These are phyloP conservation scores for Delichon dasypus DNA, from an alignment of 2,797 vertebrate species.

Conservation along the genomic window DNA sequence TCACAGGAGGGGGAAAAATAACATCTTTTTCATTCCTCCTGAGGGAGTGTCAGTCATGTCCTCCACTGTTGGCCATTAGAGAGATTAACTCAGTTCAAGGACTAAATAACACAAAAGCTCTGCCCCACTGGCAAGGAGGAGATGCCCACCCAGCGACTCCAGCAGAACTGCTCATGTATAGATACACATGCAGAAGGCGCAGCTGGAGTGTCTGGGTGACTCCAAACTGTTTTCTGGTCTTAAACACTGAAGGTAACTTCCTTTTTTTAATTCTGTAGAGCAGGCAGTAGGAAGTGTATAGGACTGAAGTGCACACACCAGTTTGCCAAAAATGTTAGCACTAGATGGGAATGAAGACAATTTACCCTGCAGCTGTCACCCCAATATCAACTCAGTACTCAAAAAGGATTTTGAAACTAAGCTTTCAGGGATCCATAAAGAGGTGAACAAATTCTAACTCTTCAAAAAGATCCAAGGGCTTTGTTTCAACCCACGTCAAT, in stretches of 20 bases:
- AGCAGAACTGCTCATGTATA: background rate
- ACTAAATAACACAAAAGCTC: background rate
- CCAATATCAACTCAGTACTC: background rate
- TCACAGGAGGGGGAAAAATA: background rate
- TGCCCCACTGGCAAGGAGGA: background rate
- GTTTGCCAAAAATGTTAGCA: background rate
- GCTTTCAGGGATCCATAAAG: background rate
- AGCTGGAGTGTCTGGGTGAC: background rate
- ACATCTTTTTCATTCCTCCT: background rate
- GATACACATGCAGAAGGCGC: accelerated
- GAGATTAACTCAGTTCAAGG: background rate
- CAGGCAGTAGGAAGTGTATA: background rate
- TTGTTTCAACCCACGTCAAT: background rate
- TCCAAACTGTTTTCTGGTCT: background rate
- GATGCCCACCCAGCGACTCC: background rate
- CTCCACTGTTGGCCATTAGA: background rate
- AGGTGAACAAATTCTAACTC: background rate
- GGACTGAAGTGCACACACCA: background rate
- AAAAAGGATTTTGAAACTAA: background rate
- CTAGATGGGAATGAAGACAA: background rate
- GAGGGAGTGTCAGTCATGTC: background rate
- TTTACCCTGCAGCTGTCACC: background rate
- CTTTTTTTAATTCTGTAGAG: background rate
- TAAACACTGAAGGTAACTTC: background rate
- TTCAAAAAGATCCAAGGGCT: background rate